Percentiles rank a stretch among this genome's conserved stretches.
Conservation (phyloP, 2,797 vertebrate species). For the Poecilia wingei region DNA sequence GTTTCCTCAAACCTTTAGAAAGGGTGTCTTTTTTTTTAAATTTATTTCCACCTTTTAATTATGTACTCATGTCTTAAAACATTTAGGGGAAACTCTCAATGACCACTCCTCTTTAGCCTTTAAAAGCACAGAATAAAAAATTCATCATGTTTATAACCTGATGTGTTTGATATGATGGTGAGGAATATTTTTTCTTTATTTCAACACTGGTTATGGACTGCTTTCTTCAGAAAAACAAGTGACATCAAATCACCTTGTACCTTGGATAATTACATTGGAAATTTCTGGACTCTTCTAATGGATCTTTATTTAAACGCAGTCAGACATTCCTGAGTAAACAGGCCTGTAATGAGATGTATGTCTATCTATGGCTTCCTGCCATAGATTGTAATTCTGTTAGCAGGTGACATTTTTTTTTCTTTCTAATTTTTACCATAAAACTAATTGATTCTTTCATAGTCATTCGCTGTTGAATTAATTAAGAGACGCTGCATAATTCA, state of each 20-base stretch:
- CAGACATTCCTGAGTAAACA: slow-evolving; percentile 41
- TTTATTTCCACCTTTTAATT: neutral
- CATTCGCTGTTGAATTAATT: slow-evolving; percentile 17
- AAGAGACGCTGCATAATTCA: slow-evolving; percentile 9
- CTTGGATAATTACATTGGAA: neutral
- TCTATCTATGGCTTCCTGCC: slow-evolving; percentile 52
- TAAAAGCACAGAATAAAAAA: neutral
- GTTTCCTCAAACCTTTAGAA: neutral
- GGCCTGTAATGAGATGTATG: slow-evolving; percentile 40
- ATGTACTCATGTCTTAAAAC: too few relatives aligned
- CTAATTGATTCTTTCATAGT: slow-evolving; percentile 1
- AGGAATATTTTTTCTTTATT: neutral
- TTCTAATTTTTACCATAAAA: slow-evolving; percentile 20
- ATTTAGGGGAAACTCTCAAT: neutral
- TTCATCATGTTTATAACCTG: neutral
- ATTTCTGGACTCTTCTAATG: slow-evolving; percentile 11
- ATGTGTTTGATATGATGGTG: neutral
- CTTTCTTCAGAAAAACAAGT: neutral
- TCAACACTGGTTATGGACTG: neutral
- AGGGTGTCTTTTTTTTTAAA: neutral
- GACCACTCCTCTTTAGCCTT: neutral
- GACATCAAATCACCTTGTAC: neutral
- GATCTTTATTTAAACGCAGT: slow-evolving; percentile 44
- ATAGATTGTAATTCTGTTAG: slow-evolving; percentile 36
- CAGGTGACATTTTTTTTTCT: slow-evolving; percentile 16